Base-by-base conservation (phyloP, 1,140 invertebrate species). In the Orussus abietinus region DNA sequence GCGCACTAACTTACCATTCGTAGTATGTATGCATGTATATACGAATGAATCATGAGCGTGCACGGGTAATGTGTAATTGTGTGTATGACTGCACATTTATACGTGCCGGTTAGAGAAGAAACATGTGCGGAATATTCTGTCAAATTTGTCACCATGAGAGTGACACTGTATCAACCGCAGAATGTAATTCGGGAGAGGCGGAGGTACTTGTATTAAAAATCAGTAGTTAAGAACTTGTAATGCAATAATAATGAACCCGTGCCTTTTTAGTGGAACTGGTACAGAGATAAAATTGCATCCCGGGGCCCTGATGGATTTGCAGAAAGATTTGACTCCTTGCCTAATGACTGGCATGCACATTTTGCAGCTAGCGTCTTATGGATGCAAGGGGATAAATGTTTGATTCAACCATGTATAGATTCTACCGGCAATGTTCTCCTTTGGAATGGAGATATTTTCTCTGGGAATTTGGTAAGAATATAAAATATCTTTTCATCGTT, bases 371-470 rank as follows among this genome's bases (percentile, higher is more conserved):
- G 77, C 67, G 75, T 87, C 21, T 67, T 90, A 41, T 87, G 86
- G 80, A 78, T 84, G 49, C 82, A 88, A 69, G 86, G 87, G 7
- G 17, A 47, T 2, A 15, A 60, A 6, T 45, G 77, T 13, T 72
- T 63, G 22, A 38, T 50, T 29, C 88, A 90, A 64, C 87, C 87
- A 3, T 45, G 75, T n/a, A 35, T 74, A 15, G 72, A 79, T 60
- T 46, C 55, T 3, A 49, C 66, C 28, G 74, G 80, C 17, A 81
- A 81, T 55, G 55, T 81, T 41, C 61, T 92, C 25, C 57, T 88
- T 9, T 92, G 85, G 80, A 92, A 92, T 76, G 89, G 88, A 37
- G 88, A 92, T 72, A 73, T 89, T 43, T 91, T 85, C 64, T 75
- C 69, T 55, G 77, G 79, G 35, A 48, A 53, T 26, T 48, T 69